These are phyloP conservation scores for Phainopepla nitens DNA, from an alignment of 2,113 vertebrate species.

Conservation along the genomic window DNA sequence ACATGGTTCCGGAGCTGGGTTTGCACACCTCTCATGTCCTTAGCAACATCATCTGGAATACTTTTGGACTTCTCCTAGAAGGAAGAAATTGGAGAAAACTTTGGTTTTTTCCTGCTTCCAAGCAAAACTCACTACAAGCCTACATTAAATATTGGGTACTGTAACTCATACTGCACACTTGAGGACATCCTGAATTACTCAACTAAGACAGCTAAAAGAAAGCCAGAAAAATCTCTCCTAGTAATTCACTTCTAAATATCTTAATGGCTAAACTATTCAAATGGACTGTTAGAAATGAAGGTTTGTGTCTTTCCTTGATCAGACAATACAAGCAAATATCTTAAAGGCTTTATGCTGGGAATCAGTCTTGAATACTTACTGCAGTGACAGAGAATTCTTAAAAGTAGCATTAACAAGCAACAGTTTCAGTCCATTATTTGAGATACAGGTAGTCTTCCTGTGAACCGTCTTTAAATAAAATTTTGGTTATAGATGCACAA, in stretches of 20 bases:
- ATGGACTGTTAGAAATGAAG: background rate
- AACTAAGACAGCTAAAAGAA: background rate
- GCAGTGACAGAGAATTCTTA: background rate
- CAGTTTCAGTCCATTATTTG: background rate
- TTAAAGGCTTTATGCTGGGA: background rate
- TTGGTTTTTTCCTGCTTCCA: background rate
- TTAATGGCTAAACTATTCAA: background rate
- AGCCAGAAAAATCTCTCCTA: background rate
- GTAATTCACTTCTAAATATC: background rate
- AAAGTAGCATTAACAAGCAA: background rate
- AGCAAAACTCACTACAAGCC: background rate
- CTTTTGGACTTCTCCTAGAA: constrained; percentile 80
- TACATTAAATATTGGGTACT: background rate
- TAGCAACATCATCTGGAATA: constrained; percentile 81
- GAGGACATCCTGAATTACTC: background rate
- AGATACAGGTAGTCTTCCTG: background rate
- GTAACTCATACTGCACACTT: background rate
- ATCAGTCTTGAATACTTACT: background rate
- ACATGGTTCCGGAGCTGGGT: constrained; percentile 82
- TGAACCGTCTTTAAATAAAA: background rate
- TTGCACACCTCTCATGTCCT: constrained; percentile 77
- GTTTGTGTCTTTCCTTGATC: background rate
- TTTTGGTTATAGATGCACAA: background rate
- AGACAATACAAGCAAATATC: background rate
- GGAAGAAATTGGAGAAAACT: background rate